Percentiles rank a stretch among this genome's conserved stretches.
Conservation (phyloP, 2,113 vertebrate genomes). For the Tragelaphus buxtoni region DNA sequence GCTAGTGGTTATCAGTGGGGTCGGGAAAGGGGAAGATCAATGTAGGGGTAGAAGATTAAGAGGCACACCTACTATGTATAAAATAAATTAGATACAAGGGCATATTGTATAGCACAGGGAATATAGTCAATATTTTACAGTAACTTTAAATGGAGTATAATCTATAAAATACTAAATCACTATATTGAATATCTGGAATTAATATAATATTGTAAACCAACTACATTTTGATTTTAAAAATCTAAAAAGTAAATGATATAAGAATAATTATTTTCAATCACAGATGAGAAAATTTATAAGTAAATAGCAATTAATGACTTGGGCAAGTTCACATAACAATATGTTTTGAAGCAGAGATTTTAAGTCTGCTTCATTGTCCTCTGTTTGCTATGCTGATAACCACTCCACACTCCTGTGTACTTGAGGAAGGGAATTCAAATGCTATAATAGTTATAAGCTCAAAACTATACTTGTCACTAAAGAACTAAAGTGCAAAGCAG, state of each 20-base stretch:
- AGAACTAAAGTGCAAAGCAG: background rate
- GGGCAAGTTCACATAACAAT: background rate
- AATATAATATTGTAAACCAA: background rate
- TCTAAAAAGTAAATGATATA: background rate
- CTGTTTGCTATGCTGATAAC: background rate
- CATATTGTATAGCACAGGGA: background rate
- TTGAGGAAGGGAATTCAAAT: background rate
- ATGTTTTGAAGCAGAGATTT: background rate
- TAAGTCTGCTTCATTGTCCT: background rate
- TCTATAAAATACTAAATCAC: background rate
- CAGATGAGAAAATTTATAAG: background rate
- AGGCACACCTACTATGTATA: background rate
- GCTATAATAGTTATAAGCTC: rapidly evolving
- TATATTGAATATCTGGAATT: background rate
- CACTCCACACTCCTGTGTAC: background rate
- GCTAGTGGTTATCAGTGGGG: background rate
- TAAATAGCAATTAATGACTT: background rate
- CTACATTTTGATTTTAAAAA: background rate
- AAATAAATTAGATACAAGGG: background rate
- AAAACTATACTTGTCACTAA: background rate
- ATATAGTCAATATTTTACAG: background rate
- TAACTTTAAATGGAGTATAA: background rate
- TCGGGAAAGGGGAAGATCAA: background rate
- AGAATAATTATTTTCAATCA: background rate
- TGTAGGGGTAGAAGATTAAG: background rate